phyloP scores from a whole-genome alignment of 1,140 invertebrate species.

The Brachionus angularis region DNA sequence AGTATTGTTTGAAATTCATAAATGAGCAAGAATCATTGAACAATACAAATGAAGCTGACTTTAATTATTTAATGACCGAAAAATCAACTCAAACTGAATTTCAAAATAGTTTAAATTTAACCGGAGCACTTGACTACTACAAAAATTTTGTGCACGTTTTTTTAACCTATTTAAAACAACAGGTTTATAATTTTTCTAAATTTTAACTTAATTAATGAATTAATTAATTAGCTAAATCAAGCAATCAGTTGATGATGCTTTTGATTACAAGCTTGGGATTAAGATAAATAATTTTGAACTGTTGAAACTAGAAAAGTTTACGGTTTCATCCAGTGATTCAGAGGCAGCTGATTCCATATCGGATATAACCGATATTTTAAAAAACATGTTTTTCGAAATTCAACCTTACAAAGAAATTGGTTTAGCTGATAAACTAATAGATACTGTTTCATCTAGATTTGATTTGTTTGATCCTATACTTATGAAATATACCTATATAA shows the following conservation, averaged over 20 bases:
- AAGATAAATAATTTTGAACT: slow-evolving; percentile 18
- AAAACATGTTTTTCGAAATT: slow-evolving; percentile 2
- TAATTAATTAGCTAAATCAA: background rate
- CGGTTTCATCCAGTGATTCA: background rate
- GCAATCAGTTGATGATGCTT: background rate
- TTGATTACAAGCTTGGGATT: slow-evolving; percentile 14
- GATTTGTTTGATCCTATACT: slow-evolving; percentile 5
- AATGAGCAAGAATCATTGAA: background rate
- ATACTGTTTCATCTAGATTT: background rate
- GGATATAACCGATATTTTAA: slow-evolving; percentile 18
- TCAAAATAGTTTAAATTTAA: background rate
- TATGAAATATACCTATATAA: too few species aligned
- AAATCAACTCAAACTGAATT: background rate
- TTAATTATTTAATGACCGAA: background rate
- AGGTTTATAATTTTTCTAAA: background rate
- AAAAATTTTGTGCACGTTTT: slow-evolving; percentile 37
- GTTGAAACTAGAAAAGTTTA: slow-evolving; percentile 18
- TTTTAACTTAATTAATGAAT: background rate
- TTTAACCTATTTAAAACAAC: background rate
- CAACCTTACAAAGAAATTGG: background rate
- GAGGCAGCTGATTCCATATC: background rate
- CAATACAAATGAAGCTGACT: background rate
- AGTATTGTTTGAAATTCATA: background rate
- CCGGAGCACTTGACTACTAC: slow-evolving; percentile 24
- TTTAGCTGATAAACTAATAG: background rate